Evolutionary conservation across 2,797 vertebrate species (phyloP), one percentile per base, ranked within the genome.

Genomic region (Macropodus opercularis): DNA sequence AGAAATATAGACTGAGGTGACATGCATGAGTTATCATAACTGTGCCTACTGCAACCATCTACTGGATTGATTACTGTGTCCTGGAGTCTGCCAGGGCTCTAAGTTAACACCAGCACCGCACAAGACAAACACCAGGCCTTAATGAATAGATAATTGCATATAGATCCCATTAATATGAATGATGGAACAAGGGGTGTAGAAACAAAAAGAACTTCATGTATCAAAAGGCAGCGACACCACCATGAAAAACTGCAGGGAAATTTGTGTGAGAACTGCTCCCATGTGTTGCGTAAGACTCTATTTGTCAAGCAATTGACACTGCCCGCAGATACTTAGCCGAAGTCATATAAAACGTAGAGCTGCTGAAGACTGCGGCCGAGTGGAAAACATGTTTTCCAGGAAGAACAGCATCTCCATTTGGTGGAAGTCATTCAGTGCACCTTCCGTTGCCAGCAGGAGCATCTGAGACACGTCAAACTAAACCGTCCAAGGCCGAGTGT

Each of bases 81-180:
- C 71, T 34, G 32, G 47, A 73, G 55, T 64, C 70, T 79, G 67
- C 72, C 72, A 66, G 63, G 70, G 60, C 71, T 56, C 53, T 50
- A 79, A 72, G 69, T 69, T 81, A 83, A 84, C 68, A 69, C 72
- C 40, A 42, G 31, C 63, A 57, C 36, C 65, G 56, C 66, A 47
- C 41, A 72, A 74, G 75, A 83, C 72, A 86, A 87, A 87, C 80
- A 80, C 69, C 17, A 53, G 22, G 29, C 47, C 36, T 47, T 67
- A 84, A 85, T 85, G 68, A 90, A 87, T 79, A 83, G 77, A 83
- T 85, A 86, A 89, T 68, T 69, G 49, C 59, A 82, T 85, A 73
- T 39, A 77, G 49, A 71, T 73, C 49, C 70, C 54, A 82, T 83
- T 78, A 77, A 78, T 81, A 80, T 85, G 77, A 86, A 77, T 78